phyloP scores from a whole-genome alignment of 1,140 invertebrate genomes.

The Phthorimaea operculella region DNA sequence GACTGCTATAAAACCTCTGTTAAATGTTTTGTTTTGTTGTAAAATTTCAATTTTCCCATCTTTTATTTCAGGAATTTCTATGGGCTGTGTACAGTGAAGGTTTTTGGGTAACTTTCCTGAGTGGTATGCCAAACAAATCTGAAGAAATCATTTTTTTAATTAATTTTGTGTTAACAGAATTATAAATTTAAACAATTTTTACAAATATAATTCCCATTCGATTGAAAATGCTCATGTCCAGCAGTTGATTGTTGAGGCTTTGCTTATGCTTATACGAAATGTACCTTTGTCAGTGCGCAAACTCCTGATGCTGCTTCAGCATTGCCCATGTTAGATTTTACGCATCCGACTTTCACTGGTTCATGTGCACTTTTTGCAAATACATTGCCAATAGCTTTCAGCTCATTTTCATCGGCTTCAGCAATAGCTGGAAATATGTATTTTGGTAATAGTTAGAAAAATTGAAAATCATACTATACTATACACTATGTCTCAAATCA shows the following conservation, averaged over 20 bases:
- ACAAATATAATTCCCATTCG: no score
- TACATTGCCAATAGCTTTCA: constrained; percentile 28
- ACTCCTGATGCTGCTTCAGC: constrained; percentile 73
- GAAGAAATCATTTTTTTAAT: constrained; percentile 46
- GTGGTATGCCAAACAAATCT: constrained; percentile 77
- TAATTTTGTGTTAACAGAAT: no score
- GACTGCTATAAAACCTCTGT: constrained; percentile 82
- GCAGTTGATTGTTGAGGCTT: no score
- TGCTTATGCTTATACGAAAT: no score
- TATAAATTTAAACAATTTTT: no score
- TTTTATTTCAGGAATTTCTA: constrained; percentile 81
- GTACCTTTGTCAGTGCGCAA: constrained; percentile 72
- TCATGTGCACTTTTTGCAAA: constrained; percentile 48
- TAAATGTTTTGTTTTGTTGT: constrained; percentile 77
- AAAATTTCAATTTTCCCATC: constrained; percentile 84
- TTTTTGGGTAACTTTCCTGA: constrained; percentile 85
- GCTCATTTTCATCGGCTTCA: constrained; percentile 77
- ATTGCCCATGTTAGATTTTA: constrained; percentile 81
- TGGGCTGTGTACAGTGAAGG: constrained; percentile 85
- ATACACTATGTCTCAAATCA: no score
- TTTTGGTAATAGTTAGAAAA: neutral
- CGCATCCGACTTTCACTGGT: constrained; percentile 74
- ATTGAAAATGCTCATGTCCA: no score
- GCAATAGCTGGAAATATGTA: constrained; percentile 65
- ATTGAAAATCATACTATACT: no score